Conservation (phyloP, 2,113 vertebrate species). For the human (Homo sapiens) region GRCh38 chr9:121558001-121558500, state of each 20-base stretch:
- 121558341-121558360: background rate
- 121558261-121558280: fast-evolving
- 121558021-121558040: background rate
- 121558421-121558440: background rate
- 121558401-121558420: background rate
- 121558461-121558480: too few species aligned
- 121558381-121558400: background rate
- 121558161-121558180: too few species aligned
- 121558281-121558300: fast-evolving
- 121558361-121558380: background rate
- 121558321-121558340: background rate
- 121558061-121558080: background rate
- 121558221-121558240: background rate
- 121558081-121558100: background rate
- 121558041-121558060: background rate
- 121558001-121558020: background rate
- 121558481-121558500: too few species aligned
- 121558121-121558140: background rate
- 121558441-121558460: too few species aligned
- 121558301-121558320: too few species aligned
- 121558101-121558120: background rate
- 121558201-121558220: background rate
- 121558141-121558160: background rate
- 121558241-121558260: background rate
- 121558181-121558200: background rate